Evolutionary conservation across 2,113 vertebrate species (phyloP), one percentile per base, ranked within the genome.

Genomic region (Etheostoma spectabile): DNA sequence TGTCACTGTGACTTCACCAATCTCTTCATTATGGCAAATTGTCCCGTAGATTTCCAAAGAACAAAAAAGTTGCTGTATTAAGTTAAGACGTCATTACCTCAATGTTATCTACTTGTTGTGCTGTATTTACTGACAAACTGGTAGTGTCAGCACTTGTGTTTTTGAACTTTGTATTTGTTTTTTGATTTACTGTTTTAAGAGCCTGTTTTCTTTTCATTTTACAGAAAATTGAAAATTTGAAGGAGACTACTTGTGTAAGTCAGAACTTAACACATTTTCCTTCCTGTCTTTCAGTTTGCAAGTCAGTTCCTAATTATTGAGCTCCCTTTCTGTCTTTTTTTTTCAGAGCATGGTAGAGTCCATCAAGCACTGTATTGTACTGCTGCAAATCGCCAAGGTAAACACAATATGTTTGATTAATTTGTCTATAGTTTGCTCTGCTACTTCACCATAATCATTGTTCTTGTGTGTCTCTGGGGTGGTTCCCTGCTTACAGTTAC

Each of bases 341-440:
- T 89, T 91, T 69, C 94, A 99, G 98, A 97, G 96, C 96, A 99
- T 99, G 98, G 97, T 99, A 96, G 98, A 99, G 90, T 99, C 98
- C 94, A 99, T 99, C 96, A 99, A 99, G 94, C 98, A 99, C 94
- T 99, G 98, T 95, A 99, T 99, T 92, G 98, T 99, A 90, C 96
- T 99, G 91, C 97, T 99, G 91, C 98, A 99, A 93, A 99, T 99
- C 91, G 98, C 98, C 94, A 99, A 99, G 97, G 98, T 99, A 97
- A 97, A 94, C 90, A 13, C 38, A 14, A 21, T 8, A n/a, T 22
- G 55, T 62, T 21, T 27, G 35, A 15, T 27, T 77, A 21, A 1
- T 11, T 5, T 76, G 22, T 55, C 30, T 74, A 48, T 71, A 57
- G 8, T 70, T n/a, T 51, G 16, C 2, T 13, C 42, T 87, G 35